Base-by-base conservation (phyloP, 2,113 vertebrate species). In the Aegypius monachus region DNA sequence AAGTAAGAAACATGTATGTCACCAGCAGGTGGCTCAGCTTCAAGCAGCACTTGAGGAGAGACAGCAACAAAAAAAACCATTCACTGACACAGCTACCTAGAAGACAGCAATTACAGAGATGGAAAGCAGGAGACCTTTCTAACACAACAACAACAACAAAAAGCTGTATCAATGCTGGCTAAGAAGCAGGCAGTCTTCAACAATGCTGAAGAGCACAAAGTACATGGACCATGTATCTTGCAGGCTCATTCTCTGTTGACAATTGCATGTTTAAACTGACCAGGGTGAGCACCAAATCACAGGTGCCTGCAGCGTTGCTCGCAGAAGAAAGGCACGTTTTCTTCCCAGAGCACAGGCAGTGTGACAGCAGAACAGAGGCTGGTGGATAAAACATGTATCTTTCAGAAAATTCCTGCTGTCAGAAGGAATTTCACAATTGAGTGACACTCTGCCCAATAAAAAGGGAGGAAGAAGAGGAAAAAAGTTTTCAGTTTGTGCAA, bases 181-280 rank as follows among this genome's bases (percentile, higher is more conserved):
- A 42, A 56, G 27, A 63, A 88, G 29, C 11, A 80, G 7, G 7
- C 8, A 42, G 8, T 38, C 12, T 48, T 48, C 13, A 53, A 6
- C 10, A 53, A 5, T 0, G 7, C 2, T 56, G 34, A 62, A 61
- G 19, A 62, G 42, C n/a, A 16, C 1, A 2, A 65, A 42, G 23
- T 27, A 4, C 22, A 7, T 3, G 14, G 40, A 61, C 14, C 15
- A 8, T 0, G 0, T 47, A 19, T 9, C 14, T 61, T 78, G 16
- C 31, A 66, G n/a, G 10, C 9, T 25, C 2, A 0, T 42, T 71
- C 22, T 42, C 13, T 34, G 4, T 43, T 40, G 68, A 21, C 9
- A 59, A 40, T 4, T 67, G 8, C 7, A 26, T 2, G 2, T 68
- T 59, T 72, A 48, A 61, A n/a, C 8, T 38, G 43, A 23, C 38